These are phyloP conservation scores for Xyrichtys novacula DNA, from an alignment of 2,797 vertebrate genomes.

Conservation along the genomic window DNA sequence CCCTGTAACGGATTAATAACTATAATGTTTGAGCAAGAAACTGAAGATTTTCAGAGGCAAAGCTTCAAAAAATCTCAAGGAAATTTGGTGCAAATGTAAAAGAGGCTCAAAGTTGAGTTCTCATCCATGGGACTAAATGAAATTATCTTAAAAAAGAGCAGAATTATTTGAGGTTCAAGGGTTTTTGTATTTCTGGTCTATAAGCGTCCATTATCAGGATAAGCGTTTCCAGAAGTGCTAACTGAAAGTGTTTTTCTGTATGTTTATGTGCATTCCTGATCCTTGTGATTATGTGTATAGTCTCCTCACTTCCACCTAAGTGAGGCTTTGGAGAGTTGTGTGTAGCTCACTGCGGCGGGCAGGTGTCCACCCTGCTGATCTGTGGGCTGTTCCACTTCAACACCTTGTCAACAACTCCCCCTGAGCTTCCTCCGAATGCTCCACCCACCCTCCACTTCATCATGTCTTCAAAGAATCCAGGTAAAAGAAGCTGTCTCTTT, in stretches of 20 bases:
- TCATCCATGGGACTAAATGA: too few species aligned
- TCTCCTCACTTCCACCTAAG: constrained; percentile 55
- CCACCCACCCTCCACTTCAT: constrained; percentile 37
- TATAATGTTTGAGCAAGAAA: too few species aligned
- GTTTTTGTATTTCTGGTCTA: too few species aligned
- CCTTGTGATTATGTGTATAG: constrained; percentile 5
- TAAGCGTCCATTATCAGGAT: too few species aligned
- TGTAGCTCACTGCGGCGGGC: constrained; percentile 69
- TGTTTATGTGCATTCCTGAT: constrained; percentile 1
- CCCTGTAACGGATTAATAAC: too few species aligned
- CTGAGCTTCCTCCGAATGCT: constrained; percentile 33
- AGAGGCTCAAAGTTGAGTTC: too few species aligned
- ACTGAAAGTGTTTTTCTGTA: neutral
- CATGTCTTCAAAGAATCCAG: constrained; percentile 55
- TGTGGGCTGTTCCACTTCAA: constrained; percentile 79
- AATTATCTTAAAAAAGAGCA: too few species aligned
- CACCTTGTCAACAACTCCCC: constrained; percentile 75
- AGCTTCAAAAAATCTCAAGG: too few species aligned
- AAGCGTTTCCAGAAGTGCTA: constrained; percentile 12
- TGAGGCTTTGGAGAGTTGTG: constrained; percentile 69
- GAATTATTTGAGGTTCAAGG: too few species aligned
- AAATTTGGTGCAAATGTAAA: too few species aligned
- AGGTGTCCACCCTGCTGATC: constrained; percentile 77
- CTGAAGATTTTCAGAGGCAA: too few species aligned
- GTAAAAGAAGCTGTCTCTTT: constrained; percentile 27